Conservation (phyloP, 2,113 vertebrate species). For the Triplophysa rosa region DNA sequence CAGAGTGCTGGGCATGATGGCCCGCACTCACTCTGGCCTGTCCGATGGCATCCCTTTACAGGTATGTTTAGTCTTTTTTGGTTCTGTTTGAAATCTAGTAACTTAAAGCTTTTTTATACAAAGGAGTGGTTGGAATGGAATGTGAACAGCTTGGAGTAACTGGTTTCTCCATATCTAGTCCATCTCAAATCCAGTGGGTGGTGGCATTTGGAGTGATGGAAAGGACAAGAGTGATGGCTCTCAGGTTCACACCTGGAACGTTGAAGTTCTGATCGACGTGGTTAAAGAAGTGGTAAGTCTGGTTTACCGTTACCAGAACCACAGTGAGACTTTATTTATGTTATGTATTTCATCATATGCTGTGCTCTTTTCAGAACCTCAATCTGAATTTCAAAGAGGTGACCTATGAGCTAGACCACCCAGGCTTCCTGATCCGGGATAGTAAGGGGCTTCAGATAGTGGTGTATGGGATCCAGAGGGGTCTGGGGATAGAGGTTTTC, state of each 20-base stretch:
- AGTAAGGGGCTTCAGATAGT: conserved; percentile 96
- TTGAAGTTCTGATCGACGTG: conserved; percentile 96
- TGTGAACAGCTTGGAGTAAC: background rate
- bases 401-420: conserved; percentile 95
- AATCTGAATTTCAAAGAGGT: conserved; percentile 98
- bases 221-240: conserved; percentile 95
- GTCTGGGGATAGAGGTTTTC: conserved; percentile 93
- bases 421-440: conserved; percentile 94
- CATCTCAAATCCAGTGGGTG: conserved; percentile 89
- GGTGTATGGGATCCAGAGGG: conserved; percentile 95
- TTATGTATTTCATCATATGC: background rate
- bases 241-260: conserved; percentile 96
- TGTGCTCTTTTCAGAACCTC: conserved; percentile 82
- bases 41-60: conserved; percentile 94
- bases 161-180: conserved; percentile 71
- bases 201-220: conserved; percentile 98
- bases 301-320: background rate
- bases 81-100: background rate
- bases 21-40: conserved; percentile 93
- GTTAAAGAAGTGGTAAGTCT: conserved; percentile 94
- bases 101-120: background rate
- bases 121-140: background rate
- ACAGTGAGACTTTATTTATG: background rate
- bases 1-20: conserved; percentile 98
- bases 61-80: conserved; percentile 54